These are phyloP conservation scores for Parascotia fuliginaria DNA, from an alignment of 2,888 invertebrate genomes.

Conservation along the genomic window DNA sequence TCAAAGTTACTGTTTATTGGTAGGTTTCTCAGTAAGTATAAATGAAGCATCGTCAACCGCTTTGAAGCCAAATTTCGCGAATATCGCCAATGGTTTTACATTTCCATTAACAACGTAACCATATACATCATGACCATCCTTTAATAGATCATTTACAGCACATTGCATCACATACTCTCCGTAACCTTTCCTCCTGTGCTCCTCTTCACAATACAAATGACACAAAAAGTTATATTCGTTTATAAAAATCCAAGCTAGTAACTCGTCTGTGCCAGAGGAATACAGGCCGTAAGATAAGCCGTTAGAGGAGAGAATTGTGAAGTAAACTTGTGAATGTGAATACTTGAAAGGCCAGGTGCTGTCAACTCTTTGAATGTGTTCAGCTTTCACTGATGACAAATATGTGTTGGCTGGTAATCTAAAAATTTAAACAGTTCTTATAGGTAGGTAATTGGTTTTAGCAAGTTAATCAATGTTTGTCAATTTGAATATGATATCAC, in stretches of 20 bases:
- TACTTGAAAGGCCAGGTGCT: constrained; percentile 37
- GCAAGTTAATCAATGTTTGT: background rate
- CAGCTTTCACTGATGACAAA: constrained; percentile 30
- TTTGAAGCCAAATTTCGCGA: constrained; percentile 39
- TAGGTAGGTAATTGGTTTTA: too few species aligned
- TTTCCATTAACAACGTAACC: constrained; percentile 40
- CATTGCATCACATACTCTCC: constrained; percentile 40
- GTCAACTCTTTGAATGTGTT: constrained; percentile 36
- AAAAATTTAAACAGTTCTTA: too few species aligned
- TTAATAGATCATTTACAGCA: constrained; percentile 37
- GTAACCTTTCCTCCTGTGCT: constrained; percentile 40
- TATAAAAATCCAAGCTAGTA: constrained; percentile 47
- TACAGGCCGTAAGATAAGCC: constrained; percentile 41
- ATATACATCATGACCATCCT: constrained; percentile 38
- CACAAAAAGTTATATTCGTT: constrained; percentile 44
- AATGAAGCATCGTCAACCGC: background rate
- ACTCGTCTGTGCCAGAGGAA: constrained; percentile 26
- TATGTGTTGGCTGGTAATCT: constrained; percentile 35
- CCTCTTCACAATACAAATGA: constrained; percentile 43
- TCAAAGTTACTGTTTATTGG: too few species aligned
- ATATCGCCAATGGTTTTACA: constrained; percentile 32
- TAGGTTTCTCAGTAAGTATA: too few species aligned
- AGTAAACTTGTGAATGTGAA: constrained; percentile 24
- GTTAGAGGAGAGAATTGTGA: constrained; percentile 32
- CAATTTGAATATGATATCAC: constrained; percentile 13